Conservation (phyloP, 2,888 invertebrate genomes). For the Drosophila kanekoi region DNA sequence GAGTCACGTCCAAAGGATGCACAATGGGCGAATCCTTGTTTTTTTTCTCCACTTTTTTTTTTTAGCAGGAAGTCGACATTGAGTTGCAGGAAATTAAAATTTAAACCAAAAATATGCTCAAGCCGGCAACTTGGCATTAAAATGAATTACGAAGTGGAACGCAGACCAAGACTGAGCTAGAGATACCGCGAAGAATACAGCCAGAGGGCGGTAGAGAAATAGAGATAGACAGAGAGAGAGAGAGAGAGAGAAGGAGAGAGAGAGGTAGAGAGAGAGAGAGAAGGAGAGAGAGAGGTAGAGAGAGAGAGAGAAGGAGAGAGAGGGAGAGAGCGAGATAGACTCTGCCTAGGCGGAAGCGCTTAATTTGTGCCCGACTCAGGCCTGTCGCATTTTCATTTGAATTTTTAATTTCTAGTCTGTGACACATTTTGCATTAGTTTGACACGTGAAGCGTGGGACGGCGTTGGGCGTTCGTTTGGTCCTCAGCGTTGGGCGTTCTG, state of each 20-base stretch:
- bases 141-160: slow-evolving; percentile 54
- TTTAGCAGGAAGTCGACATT: slow-evolving; percentile 60
- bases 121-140: slow-evolving; percentile 39
- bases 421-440: slow-evolving; percentile 74
- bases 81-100: slow-evolving; percentile 79
- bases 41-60: background rate
- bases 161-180: background rate
- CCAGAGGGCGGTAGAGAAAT: background rate
- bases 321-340: background rate
- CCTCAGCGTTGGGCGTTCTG: background rate
- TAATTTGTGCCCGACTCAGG: slow-evolving; percentile 61
- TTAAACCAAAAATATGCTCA: slow-evolving; percentile 60
- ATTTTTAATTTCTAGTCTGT: slow-evolving; percentile 71
- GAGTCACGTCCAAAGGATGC: slow-evolving; percentile 16
- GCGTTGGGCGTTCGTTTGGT: background rate
- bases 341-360: slow-evolving; percentile 61
- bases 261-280: too few species aligned
- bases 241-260: background rate
- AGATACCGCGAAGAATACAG: background rate
- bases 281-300: background rate
- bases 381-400: slow-evolving; percentile 64
- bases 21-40: slow-evolving; percentile 16
- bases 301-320: slow-evolving; percentile 2
- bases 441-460: slow-evolving; percentile 46
- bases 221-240: background rate